Evolutionary conservation across 2,888 invertebrate genomes (phyloP).

Genomic region (Spodoptera picta): DNA sequence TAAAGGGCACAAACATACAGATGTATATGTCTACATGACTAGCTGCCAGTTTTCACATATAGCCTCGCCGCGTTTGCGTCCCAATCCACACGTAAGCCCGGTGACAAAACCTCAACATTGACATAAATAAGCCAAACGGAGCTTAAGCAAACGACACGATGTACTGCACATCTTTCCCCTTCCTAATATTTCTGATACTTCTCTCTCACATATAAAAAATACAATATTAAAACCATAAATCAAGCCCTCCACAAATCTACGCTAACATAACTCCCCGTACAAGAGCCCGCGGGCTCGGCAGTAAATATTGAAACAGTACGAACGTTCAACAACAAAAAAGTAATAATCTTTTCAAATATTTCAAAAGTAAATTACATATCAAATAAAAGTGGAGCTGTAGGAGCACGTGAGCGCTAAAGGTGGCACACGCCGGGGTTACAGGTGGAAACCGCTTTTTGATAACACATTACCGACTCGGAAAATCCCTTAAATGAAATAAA

Average conservation of each 20-base stretch:
- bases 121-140: not conserved
- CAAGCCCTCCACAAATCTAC: conserved; percentile 47
- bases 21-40: no score
- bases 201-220: conserved; percentile 36
- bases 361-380: conserved; percentile 56
- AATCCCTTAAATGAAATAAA: conserved; percentile 3
- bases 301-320: conserved; percentile 55
- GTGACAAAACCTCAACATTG: not conserved
- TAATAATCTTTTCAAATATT: conserved; percentile 58
- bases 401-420: conserved; percentile 42
- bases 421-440: conserved; percentile 6
- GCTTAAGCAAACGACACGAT: conserved; percentile 6
- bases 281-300: conserved; percentile 33
- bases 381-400: conserved; percentile 47
- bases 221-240: conserved; percentile 52
- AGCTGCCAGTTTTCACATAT: no score
- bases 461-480: conserved; percentile 9
- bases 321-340: conserved; percentile 45
- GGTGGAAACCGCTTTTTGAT: conserved; percentile 16
- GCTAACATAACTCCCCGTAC: conserved; percentile 42
- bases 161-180: conserved; percentile 6
- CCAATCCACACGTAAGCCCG: not conserved
- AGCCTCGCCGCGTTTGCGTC: no score
- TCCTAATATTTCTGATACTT: conserved; percentile 27
- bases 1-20: no score